Conservation (phyloP, 2,888 invertebrate species). For the Dione juno region DNA sequence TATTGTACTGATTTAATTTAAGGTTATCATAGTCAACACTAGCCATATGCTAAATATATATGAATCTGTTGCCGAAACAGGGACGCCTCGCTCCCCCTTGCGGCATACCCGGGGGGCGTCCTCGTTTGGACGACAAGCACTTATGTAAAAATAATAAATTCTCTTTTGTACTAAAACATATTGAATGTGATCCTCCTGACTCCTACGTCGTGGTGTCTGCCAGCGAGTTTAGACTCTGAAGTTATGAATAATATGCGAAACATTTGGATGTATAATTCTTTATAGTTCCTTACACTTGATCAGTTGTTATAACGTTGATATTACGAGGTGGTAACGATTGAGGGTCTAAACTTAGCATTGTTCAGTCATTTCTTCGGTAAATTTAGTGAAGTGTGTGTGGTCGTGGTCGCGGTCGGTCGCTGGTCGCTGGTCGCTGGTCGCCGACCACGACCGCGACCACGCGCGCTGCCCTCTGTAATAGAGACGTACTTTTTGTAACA, state of each 20-base stretch:
- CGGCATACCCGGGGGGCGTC: not conserved
- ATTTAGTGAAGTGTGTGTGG: slow-evolving; percentile 13
- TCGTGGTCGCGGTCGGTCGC: not conserved
- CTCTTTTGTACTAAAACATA: slow-evolving; percentile 9
- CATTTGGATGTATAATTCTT: not conserved
- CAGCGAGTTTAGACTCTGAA: slow-evolving; percentile 9
- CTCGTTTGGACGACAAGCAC: not conserved
- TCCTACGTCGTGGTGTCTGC: too few relatives aligned
- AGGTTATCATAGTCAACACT: slow-evolving; percentile 22
- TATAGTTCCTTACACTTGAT: not conserved
- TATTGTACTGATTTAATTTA: slow-evolving; percentile 28
- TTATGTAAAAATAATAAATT: slow-evolving; percentile 5
- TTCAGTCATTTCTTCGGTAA: slow-evolving; percentile 27
- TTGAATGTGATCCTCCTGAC: not conserved
- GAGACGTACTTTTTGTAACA: slow-evolving; percentile 75
- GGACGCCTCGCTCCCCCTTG: not conserved
- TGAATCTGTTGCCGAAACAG: not conserved
- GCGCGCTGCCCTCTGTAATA: slow-evolving; percentile 61
- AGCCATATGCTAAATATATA: slow-evolving; percentile 20
- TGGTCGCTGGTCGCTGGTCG: not conserved
- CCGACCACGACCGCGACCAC: not conserved
- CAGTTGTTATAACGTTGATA: not conserved
- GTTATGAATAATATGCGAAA: not conserved
- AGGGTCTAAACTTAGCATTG: slow-evolving; percentile 29
- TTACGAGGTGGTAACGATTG: not conserved